Evolutionary conservation across 1,140 invertebrate species (phyloP), one percentile per base, ranked within the genome.

Genomic region (Aphaenogaster rudis): DNA sequence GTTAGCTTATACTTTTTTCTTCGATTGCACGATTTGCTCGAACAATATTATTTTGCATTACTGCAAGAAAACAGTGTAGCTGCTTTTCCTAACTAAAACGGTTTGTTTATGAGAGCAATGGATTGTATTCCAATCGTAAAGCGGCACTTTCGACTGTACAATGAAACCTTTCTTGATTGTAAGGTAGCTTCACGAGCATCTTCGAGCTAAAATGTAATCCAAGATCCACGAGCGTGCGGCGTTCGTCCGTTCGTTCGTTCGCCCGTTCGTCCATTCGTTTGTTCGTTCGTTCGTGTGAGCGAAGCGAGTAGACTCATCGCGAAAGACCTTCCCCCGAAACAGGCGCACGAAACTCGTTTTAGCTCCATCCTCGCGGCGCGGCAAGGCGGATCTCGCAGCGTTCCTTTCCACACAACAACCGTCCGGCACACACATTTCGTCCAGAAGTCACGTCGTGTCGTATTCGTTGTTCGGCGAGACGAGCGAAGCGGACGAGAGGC

Each of bases 371-470:
- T 84, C 80, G 80, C 28, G 42, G 66, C 79, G 52, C 52, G 39
- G 79, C 54, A 69, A 84, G 69, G 80, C 80, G 80, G 80, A 84
- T 84, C 80, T 84, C 80, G 57, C 42, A 82, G 69, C 80, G 80
- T 76, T 84, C 80, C 69, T 84, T 76, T 84, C 69, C 80, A 61
- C 80, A 74, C 69, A 84, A 74, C 69, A 39, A 61, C 54, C 80
- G 80, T 17, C 80, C 80, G 69, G 13, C 80, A 39, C 80, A 84
- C 69, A 50, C 80, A 84, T 84, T 84, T 84, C 69, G 80, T 84
- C 80, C 69, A 84, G 80, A 84, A 84, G 80, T 84, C 80, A 84
- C 80, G 69, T 84, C 69, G 80, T 74, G 69, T 84, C 80, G 80
- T 84, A 84, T 84, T 63, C 80, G 69, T 84, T 76, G 80, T 74